A percentile compares a stretch with the other conserved stretches of the same genome.
Conservation (phyloP, 2,113 vertebrate species). For the Triplophysa dalaica region DNA sequence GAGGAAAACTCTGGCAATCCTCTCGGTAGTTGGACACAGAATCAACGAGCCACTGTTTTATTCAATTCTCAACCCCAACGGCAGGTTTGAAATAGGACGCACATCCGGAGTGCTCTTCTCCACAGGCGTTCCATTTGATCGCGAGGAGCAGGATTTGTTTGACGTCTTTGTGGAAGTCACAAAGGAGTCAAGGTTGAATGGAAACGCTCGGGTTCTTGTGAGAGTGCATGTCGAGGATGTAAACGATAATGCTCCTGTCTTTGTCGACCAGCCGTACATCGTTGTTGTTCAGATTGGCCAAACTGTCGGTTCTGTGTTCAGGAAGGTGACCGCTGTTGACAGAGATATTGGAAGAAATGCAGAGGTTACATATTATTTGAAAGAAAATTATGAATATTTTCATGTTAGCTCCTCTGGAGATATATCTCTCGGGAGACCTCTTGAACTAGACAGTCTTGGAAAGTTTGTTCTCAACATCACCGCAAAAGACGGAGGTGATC, state of each 20-base stretch:
- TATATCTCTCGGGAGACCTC: slow-evolving; percentile 76
- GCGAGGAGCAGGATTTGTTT: slow-evolving; percentile 78
- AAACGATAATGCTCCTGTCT: slow-evolving; percentile 81
- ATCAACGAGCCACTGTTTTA: slow-evolving; percentile 84
- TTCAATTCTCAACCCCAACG: slow-evolving; percentile 80
- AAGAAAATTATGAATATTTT: slow-evolving; percentile 78
- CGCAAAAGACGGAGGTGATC: slow-evolving; percentile 78
- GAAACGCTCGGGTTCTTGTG: slow-evolving; percentile 76
- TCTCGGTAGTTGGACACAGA: slow-evolving; percentile 75
- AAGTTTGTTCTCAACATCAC: slow-evolving; percentile 77
- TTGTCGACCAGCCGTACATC: slow-evolving; percentile 82
- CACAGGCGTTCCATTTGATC: slow-evolving; percentile 81
- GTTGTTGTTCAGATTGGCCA: slow-evolving; percentile 76
- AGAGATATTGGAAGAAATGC: slow-evolving; percentile 77
- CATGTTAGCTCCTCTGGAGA: slow-evolving; percentile 77
- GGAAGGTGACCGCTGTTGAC: slow-evolving; percentile 76
- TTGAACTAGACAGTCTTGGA: slow-evolving; percentile 75
- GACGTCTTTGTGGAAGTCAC: slow-evolving; percentile 80
- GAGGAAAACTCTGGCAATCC: slow-evolving; percentile 73
- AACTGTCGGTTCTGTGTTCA: slow-evolving; percentile 72
- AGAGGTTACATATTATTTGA: slow-evolving; percentile 77
- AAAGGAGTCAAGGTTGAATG: slow-evolving; percentile 69
- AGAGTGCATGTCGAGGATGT: slow-evolving; percentile 78
- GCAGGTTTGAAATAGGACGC: slow-evolving; percentile 79
- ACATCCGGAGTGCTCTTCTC: slow-evolving; percentile 84